Conservation (phyloP, 2,113 vertebrate genomes). For the Urocynchramus pylzowi region DNA sequence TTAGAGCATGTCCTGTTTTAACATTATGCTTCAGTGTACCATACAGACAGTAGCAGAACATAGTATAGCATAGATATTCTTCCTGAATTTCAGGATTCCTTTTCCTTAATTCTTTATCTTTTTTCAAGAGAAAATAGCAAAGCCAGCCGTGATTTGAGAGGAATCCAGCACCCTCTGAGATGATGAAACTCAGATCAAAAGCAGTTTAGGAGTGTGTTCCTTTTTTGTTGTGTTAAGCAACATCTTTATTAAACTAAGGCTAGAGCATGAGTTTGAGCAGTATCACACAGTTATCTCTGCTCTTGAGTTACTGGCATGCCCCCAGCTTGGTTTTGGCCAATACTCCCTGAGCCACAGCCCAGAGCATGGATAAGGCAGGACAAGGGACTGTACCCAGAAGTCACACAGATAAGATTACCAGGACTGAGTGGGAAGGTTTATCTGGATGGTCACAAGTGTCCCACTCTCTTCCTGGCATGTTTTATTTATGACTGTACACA, state of each 20-base stretch:
- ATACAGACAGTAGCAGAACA: background rate
- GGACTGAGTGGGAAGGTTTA: background rate
- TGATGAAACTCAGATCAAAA: background rate
- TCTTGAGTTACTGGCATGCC: background rate
- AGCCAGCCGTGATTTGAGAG: background rate
- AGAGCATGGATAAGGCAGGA: background rate
- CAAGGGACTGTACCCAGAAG: background rate
- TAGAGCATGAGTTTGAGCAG: background rate
- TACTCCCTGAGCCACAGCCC: background rate
- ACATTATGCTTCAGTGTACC: fast-evolving
- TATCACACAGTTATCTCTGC: background rate
- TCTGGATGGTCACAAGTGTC: background rate
- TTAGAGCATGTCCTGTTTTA: background rate
- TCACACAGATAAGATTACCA: background rate
- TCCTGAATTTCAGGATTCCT: background rate
- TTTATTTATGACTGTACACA: background rate
- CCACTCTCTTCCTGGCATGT: background rate
- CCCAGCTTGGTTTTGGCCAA: fast-evolving
- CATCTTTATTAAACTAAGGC: background rate
- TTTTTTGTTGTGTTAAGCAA: background rate
- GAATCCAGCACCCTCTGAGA: background rate
- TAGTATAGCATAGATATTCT: background rate
- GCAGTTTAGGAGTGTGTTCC: background rate
- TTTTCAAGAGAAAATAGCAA: background rate
- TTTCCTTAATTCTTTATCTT: background rate